Evolutionary conservation across 2,113 vertebrate species (phyloP).

Genomic region (Lophura nycthemera): DNA sequence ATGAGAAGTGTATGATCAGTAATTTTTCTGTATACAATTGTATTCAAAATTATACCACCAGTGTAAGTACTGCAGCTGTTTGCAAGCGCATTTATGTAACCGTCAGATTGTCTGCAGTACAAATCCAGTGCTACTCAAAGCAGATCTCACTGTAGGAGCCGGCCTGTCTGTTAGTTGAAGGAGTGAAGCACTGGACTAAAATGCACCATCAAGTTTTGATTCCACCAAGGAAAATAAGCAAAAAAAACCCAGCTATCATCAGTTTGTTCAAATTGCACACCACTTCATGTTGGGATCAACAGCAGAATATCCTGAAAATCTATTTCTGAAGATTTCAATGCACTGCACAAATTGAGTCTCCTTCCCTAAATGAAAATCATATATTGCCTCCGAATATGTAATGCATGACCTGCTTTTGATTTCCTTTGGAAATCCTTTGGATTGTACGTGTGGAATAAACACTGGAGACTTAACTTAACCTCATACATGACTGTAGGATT

Average conservation of each 20-base stretch:
- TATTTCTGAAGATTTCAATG: conserved; percentile 5
- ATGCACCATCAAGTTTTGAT: neutral
- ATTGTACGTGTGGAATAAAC: neutral
- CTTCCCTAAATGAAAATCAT: neutral
- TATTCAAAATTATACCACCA: neutral
- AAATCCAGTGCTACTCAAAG: conserved; percentile 1
- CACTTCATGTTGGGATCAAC: neutral
- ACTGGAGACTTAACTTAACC: neutral
- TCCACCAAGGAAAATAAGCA: neutral
- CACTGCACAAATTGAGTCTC: neutral
- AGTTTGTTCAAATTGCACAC: neutral
- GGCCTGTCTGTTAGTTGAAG: neutral
- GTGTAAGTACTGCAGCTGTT: neutral
- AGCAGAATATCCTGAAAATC: conserved; percentile 24
- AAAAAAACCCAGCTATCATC: neutral
- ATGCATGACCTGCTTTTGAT: conserved; percentile 37
- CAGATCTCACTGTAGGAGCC: conserved; percentile 20
- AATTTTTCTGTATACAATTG: neutral
- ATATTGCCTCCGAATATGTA: conserved; percentile 4
- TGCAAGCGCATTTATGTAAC: neutral
- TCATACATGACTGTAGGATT: neutral
- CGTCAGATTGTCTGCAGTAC: neutral
- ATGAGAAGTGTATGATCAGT: neutral
- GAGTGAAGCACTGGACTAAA: conserved; percentile 8
- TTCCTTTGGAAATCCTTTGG: conserved; percentile 46